phyloP scores from a whole-genome alignment of 2,797 vertebrate genomes.

The Buceros bicornis region DNA sequence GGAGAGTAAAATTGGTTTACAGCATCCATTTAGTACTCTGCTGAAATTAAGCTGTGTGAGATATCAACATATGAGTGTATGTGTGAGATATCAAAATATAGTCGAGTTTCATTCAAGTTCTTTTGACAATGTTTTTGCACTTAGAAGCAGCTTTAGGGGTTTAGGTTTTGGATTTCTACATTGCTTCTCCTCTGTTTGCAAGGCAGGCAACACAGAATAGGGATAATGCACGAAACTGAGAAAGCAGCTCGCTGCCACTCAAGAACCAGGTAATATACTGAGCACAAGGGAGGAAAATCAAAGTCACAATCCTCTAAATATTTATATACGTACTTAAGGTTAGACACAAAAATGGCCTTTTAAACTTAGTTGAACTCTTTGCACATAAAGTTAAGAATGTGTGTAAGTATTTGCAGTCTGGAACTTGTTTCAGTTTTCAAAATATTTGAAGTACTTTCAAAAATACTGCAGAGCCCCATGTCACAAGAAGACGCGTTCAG shows the following conservation, averaged over 20 bases:
- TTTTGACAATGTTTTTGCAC: background rate
- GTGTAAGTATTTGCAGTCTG: conserved; percentile 31
- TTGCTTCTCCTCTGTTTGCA: background rate
- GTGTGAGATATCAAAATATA: background rate
- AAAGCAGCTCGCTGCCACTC: background rate
- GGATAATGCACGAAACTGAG: background rate
- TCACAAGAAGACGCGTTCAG: background rate
- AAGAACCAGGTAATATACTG: background rate
- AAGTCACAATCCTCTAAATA: conserved; percentile 1
- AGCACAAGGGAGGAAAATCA: background rate
- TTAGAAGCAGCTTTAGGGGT: conserved; percentile 36
- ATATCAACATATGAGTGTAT: background rate
- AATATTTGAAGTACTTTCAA: background rate
- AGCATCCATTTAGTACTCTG: background rate
- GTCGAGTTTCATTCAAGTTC: background rate
- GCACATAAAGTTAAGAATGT: background rate
- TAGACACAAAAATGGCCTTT: background rate
- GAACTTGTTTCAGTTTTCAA: conserved; percentile 19
- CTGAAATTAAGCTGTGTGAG: background rate
- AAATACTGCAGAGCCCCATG: background rate
- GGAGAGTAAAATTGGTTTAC: background rate
- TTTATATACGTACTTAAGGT: background rate
- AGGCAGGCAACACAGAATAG: background rate
- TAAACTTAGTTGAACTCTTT: background rate
- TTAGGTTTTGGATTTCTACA: background rate